Base-by-base conservation (phyloP, 2,888 invertebrate genomes). In the Camponotus fellah region DNA sequence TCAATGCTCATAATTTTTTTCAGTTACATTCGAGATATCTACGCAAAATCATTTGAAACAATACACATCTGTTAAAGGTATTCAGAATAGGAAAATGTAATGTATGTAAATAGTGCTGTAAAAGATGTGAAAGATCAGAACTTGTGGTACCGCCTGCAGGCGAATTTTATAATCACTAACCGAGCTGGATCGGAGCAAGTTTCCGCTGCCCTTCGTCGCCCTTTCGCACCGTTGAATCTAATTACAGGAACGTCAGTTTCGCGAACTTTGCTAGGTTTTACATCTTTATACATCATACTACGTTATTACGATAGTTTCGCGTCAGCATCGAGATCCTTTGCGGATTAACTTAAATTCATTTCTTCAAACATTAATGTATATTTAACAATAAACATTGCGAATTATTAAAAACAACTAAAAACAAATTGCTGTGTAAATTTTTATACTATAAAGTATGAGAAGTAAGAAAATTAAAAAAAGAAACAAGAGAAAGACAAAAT, bases 241-340 rank as follows among this genome's bases (percentile, higher is more conserved):
- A 87, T 89, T 89, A 89, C 85, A 79, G 85, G 85, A 72, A 89
- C 89, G 89, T 89, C 89, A 89, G 89, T 85, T 85, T 89, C 86
- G 82, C 87, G 40, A 87, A 87, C 87, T 87, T 89, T 84, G 74
- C 74, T 83, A 37, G 76, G 85, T 86, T 87, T 82, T 82, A 86
- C 87, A 87, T 87, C 85, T 84, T 86, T 79, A 84, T 83, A 82
- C 77, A 86, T 85, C 84, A 69, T 34, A 66, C 65, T 32, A 65
- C 46, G 83, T 68, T 85, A 71, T 87, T 87, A 69, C 69, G 80
- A 34, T 64, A 68, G 81, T 65, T 81, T 64, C 60, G 37, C 76
- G 40, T 60, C 75, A 53, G n/a, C 64, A 53, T 49, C 14, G 40
- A 64, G 49, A 26, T 49, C 26, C 26, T 34, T 43, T 60, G 37